Evolutionary conservation across 2,113 vertebrate genomes (phyloP).

Genomic region (Isichthys henryi): DNA sequence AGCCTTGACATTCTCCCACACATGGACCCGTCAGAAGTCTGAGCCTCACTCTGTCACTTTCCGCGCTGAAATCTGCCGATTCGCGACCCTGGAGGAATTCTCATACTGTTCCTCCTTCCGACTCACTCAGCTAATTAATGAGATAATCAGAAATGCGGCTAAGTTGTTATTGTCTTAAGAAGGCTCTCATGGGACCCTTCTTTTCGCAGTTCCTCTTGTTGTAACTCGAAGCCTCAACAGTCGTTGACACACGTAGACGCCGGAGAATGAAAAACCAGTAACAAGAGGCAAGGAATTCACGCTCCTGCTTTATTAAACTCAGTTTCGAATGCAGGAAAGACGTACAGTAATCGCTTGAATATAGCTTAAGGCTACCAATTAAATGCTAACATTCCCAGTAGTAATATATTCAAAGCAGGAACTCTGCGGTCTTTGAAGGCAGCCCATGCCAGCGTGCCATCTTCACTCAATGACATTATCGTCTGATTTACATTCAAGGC

Average conservation of each 20-base stretch:
- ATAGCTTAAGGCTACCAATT: conserved; percentile 23
- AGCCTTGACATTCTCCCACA: conserved; percentile 17
- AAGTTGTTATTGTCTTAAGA: conserved; percentile 20
- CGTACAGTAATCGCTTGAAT: not conserved
- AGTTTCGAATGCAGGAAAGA: conserved; percentile 10
- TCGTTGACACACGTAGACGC: not conserved
- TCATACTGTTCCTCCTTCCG: conserved; percentile 21
- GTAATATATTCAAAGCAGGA: conserved; percentile 28
- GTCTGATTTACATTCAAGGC: conserved; percentile 25
- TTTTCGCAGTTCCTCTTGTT: not conserved
- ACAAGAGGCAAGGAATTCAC: not conserved
- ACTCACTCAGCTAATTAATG: conserved; percentile 45
- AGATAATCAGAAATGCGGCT: conserved; percentile 26
- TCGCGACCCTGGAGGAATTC: conserved; percentile 26
- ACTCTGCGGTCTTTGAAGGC: conserved; percentile 26
- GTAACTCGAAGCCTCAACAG: not conserved
- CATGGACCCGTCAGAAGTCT: not conserved
- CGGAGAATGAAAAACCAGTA: conserved; percentile 7
- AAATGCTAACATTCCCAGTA: conserved; percentile 20
- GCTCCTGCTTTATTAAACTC: conserved; percentile 21
- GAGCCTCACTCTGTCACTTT: not conserved
- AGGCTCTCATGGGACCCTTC: conserved; percentile 4
- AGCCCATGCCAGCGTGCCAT: not conserved
- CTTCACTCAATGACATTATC: conserved; percentile 25
- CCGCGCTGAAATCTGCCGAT: not conserved